Evolutionary conservation across 2,888 invertebrate species (phyloP).

Genomic region (Phaedon cochleariae): DNA sequence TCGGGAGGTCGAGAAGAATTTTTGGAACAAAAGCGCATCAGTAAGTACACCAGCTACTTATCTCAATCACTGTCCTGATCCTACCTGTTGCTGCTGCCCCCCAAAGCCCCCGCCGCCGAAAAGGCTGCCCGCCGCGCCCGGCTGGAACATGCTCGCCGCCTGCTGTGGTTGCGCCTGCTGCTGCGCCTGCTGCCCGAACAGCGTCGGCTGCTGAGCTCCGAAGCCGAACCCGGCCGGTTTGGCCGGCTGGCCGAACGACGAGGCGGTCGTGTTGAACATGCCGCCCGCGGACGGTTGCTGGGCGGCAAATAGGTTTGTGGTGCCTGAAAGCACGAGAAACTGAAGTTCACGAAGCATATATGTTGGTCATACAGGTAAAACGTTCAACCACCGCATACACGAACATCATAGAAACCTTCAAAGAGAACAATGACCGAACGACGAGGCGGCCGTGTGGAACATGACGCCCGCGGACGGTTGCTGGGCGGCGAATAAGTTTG

Average conservation of each 20-base stretch:
- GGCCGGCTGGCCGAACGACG: slow-evolving; percentile 63
- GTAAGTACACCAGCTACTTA: too few species aligned
- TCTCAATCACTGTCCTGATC: too few species aligned
- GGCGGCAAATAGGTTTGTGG: slow-evolving; percentile 57
- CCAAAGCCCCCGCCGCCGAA: neutral
- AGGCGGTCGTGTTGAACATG: slow-evolving; percentile 70
- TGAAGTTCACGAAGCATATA: too few species aligned
- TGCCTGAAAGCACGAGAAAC: too few species aligned
- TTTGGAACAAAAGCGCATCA: too few species aligned
- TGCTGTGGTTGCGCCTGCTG: slow-evolving; percentile 46
- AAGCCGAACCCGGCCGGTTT: slow-evolving; percentile 70
- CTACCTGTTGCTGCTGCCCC: neutral
- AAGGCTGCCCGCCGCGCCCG: slow-evolving; percentile 38
- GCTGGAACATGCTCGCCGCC: slow-evolving; percentile 56
- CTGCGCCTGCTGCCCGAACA: slow-evolving; percentile 67
- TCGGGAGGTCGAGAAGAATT: too few species aligned
- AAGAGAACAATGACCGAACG: too few species aligned
- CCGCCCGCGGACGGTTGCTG: slow-evolving; percentile 66
- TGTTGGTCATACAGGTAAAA: too few species aligned
- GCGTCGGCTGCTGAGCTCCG: slow-evolving; percentile 58
- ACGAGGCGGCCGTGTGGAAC: slow-evolving; percentile 70
- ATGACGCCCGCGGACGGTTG: slow-evolving; percentile 66
- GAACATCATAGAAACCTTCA: too few species aligned
- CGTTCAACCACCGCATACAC: too few species aligned
- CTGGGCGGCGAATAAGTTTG: slow-evolving; percentile 61